Conservation (phyloP, 2,113 vertebrate genomes). For the Neodontobutis hainanensis region DNA sequence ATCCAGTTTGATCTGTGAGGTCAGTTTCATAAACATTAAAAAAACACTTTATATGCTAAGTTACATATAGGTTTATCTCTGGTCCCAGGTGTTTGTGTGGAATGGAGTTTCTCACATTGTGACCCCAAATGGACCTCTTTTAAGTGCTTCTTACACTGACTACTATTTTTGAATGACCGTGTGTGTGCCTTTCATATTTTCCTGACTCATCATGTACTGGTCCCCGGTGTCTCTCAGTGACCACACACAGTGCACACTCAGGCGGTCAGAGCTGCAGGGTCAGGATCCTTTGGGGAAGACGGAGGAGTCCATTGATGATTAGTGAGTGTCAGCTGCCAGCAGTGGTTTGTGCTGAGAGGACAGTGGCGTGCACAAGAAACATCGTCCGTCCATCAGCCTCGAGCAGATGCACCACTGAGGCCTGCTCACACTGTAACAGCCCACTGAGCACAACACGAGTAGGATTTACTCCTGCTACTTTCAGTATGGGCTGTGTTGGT, state of each 20-base stretch:
- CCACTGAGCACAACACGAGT: constrained; percentile 1
- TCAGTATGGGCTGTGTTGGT: neutral
- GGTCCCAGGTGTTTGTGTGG: too few relatives aligned
- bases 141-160: neutral
- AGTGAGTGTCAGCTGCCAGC: constrained; percentile 34
- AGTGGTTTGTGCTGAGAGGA: constrained; percentile 30
- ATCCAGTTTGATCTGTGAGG: too few relatives aligned
- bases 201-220: constrained; percentile 24
- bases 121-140: neutral
- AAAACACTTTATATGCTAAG: too few relatives aligned
- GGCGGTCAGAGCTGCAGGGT: neutral
- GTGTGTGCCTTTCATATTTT: neutral
- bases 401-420: constrained; percentile 2
- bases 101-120: neutral
- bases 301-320: neutral
- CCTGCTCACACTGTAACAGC: neutral
- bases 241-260: constrained; percentile 4
- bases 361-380: constrained; percentile 9
- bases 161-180: constrained; percentile 9
- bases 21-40: too few relatives aligned
- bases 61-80: too few relatives aligned
- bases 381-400: constrained; percentile 34
- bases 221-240: constrained; percentile 18
- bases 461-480: neutral
- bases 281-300: neutral